These are phyloP conservation scores for Orthonychiurus folsomi DNA, from an alignment of 2,888 invertebrate species.

Conservation along the genomic window DNA sequence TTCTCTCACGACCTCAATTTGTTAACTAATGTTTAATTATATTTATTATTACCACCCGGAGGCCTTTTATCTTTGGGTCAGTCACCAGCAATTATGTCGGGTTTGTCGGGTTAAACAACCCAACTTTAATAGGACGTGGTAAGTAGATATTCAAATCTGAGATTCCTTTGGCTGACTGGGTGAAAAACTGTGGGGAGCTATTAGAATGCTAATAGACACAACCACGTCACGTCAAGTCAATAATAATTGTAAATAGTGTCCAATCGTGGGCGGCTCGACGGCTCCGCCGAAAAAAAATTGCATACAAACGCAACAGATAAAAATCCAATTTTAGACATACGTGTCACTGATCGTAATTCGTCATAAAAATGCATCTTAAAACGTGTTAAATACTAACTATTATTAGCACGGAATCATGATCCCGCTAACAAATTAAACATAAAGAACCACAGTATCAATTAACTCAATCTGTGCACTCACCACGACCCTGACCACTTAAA, in stretches of 20 bases:
- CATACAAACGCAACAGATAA: too few species aligned
- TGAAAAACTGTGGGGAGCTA: neutral
- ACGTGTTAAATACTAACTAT: neutral
- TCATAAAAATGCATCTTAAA: neutral
- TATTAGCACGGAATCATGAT: neutral
- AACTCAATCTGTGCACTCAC: neutral
- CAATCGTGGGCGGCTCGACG: too few species aligned
- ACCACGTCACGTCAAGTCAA: neutral
- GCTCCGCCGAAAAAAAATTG: neutral
- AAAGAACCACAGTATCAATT: neutral
- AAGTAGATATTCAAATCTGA: too few species aligned
- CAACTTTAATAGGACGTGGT: too few species aligned
- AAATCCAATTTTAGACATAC: too few species aligned
- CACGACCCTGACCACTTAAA: neutral
- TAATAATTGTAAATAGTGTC: too few species aligned
- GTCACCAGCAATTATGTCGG: neutral
- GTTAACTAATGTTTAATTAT: neutral
- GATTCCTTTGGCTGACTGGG: neutral
- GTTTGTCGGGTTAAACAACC: too few species aligned
- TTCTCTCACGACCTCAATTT: neutral
- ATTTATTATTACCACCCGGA: neutral
- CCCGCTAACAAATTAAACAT: too few species aligned
- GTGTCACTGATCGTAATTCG: too few species aligned
- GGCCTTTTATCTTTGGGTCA: too few species aligned
- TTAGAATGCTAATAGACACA: neutral